Evolutionary conservation across 1,140 invertebrate species (phyloP), one percentile per base, ranked within the genome.

Genomic region (Dinothrombium tinctorium): DNA sequence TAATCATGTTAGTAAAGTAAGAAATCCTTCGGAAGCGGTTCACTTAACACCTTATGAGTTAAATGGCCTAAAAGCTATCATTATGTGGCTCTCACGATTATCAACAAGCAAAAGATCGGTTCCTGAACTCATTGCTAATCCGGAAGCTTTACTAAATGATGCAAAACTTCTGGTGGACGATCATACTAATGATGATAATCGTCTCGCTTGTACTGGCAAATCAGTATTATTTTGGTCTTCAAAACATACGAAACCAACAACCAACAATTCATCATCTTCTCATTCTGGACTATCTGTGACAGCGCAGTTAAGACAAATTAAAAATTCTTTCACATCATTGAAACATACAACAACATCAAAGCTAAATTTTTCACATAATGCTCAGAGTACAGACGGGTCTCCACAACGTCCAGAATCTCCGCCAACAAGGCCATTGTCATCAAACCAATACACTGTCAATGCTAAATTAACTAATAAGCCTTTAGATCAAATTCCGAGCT

Each of bases 31-130:
- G 14, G n/a, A 20, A 11, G 4, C 12, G 5, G 23, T 51, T 37
- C 50, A 52, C 37, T 39, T 52, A n/a, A 50, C 50, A 31, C 43
- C 37, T 21, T 47, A 31, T 23, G 50, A 52, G 40, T 41, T 45
- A 20, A 39, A 37, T 41, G 50, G 50, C 28, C 63, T 89, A 0
- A 86, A 86, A 64, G 73, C 74, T 35, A 86, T 94, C 50, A 74
- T 90, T 4, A 74, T 83, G 64, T 92, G 86, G 62, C 59, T 95
- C 4, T 78, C 83, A 52, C 72, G 75, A 54, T 57, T 92, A 46
- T 83, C 86, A 21, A 70, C 74, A 0, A 75, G 74, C 19, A 84
- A 86, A 51, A 87, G 86, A 56, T 82, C 76, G 50, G 77, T 94
- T 24, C 89, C 89, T 11, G 82, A 84, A 51, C 61, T 94, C 20